A percentile compares a stretch with the other conserved stretches of the same genome.
phyloP scores from a whole-genome alignment of 2,888 invertebrate species.

The Frankliniella fusca region DNA sequence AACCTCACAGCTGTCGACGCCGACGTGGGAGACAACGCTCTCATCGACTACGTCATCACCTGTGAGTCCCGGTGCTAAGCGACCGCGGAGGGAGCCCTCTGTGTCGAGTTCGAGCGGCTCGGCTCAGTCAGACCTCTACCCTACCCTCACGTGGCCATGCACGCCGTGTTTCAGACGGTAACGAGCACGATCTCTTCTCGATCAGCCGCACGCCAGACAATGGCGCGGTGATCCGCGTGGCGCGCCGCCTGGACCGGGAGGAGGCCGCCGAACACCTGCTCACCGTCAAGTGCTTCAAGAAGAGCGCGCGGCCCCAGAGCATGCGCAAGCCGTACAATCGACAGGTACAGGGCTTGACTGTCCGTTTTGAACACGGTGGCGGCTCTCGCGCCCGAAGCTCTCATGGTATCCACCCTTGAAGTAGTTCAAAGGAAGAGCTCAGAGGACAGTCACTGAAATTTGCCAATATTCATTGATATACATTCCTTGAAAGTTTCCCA shows the following conservation, averaged over 20 bases:
- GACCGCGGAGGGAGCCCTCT: neutral
- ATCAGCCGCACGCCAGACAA: constrained; percentile 62
- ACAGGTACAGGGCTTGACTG: constrained; percentile 46
- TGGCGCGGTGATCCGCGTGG: constrained; percentile 58
- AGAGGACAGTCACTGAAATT: no score
- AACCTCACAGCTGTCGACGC: constrained; percentile 66
- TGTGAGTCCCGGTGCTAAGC: constrained; percentile 47
- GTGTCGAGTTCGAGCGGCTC: no score
- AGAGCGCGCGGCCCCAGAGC: constrained; percentile 39
- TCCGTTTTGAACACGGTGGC: neutral
- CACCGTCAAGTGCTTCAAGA: constrained; percentile 67
- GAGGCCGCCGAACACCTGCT: constrained; percentile 54
- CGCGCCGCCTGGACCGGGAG: constrained; percentile 64
- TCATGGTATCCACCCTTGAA: no score
- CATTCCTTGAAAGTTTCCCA: neutral
- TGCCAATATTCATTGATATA: no score
- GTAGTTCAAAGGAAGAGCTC: no score
- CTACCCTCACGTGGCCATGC: neutral
- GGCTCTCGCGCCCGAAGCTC: neutral
- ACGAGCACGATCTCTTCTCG: constrained; percentile 60
- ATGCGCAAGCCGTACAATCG: constrained; percentile 59
- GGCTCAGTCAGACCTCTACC: no score
- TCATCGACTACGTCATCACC: constrained; percentile 67
- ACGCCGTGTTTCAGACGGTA: constrained; percentile 55
- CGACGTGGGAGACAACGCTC: constrained; percentile 70